Evolutionary conservation across 2,888 invertebrate genomes (phyloP).

Genomic region (Andrena flavipes): DNA sequence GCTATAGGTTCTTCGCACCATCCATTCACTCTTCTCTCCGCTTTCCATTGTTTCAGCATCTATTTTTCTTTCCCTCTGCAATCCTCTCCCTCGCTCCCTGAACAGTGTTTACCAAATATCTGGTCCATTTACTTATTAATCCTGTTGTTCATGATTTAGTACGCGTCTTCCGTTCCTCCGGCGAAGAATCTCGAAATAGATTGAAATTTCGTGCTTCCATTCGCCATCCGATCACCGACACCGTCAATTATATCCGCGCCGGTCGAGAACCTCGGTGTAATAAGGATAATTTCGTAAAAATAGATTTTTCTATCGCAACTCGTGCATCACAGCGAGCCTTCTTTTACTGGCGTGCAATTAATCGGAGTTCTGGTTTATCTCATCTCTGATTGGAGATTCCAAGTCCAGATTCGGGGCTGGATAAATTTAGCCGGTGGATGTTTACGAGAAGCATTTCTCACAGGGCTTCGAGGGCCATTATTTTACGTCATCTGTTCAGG

Average conservation of each 20-base stretch:
- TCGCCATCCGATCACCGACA: too few species aligned
- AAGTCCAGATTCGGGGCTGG: background rate
- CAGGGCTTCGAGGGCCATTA: background rate
- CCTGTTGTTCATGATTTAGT: background rate
- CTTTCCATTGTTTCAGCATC: conserved; percentile 34
- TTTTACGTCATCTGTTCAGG: conserved; percentile 24
- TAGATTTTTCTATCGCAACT: background rate
- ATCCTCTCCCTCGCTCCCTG: background rate
- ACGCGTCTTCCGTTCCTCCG: background rate
- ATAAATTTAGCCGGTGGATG: background rate
- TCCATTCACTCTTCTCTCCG: conserved; percentile 15
- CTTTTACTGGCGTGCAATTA: background rate
- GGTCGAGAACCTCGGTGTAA: too few species aligned
- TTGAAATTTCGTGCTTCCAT: too few species aligned
- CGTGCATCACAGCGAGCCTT: background rate
- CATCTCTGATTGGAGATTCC: background rate
- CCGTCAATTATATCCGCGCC: too few species aligned
- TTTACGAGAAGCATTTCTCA: background rate
- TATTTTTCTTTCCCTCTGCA: background rate
- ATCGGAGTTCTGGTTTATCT: too few species aligned
- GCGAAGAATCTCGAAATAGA: too few species aligned
- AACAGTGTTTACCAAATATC: background rate
- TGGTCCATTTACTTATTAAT: background rate
- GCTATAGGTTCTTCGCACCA: conserved; percentile 38
- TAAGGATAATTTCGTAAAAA: background rate